These are phyloP conservation scores for Lasius platythorax DNA, from an alignment of 2,888 invertebrate genomes.

Conservation along the genomic window DNA sequence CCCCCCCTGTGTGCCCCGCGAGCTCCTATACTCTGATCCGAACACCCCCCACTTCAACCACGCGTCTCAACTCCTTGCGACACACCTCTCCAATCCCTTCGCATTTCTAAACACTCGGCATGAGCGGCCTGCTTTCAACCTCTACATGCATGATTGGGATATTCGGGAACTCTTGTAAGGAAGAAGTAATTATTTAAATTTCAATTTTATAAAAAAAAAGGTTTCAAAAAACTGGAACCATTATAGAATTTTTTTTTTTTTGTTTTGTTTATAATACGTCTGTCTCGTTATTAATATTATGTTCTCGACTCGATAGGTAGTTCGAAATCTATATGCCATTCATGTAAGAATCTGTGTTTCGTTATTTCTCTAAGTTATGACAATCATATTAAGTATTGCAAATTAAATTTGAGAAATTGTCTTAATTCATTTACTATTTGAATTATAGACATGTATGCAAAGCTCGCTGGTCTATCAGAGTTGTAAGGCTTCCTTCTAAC, in stretches of 20 bases:
- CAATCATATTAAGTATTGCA: background rate
- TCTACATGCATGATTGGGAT: constrained; percentile 27
- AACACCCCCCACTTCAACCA: constrained; percentile 31
- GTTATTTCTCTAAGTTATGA: background rate
- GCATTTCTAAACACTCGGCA: constrained; percentile 26
- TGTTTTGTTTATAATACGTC: background rate
- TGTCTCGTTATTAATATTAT: background rate
- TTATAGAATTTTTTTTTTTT: background rate
- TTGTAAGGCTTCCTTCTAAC: constrained; percentile 82
- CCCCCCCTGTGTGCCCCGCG: constrained; percentile 32
- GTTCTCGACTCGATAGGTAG: background rate
- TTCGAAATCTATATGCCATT: background rate
- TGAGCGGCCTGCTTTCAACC: constrained; percentile 27
- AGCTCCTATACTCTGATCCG: constrained; percentile 55
- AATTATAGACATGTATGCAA: constrained; percentile 73
- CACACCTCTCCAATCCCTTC: constrained; percentile 26
- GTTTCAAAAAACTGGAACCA: background rate
- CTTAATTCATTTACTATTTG: constrained; percentile 81
- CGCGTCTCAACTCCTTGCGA: constrained; percentile 24
- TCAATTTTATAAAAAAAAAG: background rate
- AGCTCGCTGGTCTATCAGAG: constrained; percentile 34
- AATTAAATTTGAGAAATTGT: constrained; percentile 10
- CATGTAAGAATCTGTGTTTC: background rate
- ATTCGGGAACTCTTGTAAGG: constrained; percentile 1
- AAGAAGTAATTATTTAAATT: background rate